Evolutionary conservation across 2,797 vertebrate species (phyloP), one percentile per base, ranked within the genome.

Genomic region (Falco berigora): DNA sequence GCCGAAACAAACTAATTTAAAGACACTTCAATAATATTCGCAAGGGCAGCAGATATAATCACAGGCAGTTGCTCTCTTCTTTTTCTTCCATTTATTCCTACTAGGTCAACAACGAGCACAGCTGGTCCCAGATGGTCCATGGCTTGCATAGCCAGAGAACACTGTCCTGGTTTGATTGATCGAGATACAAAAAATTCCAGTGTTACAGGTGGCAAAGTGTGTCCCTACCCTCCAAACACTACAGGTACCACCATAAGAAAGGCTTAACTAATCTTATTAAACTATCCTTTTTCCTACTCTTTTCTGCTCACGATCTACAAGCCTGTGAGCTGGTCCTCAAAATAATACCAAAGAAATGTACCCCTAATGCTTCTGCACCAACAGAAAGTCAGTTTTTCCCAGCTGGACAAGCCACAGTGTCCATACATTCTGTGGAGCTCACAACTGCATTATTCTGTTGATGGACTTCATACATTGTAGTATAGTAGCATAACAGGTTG

Each of bases 11-110:
- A 88, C 59, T 71, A 52, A 87, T 95, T 77, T 89, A 85, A 96
- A 94, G 92, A 79, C 30, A 77, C 58, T 89, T 89, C 53, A 93
- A 19, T 34, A 71, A 59, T 62, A 76, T 83, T 90, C 7, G 30
- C 76, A 93, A 96, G 34, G 67, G 40, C 63, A 93, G 63, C 59
- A 95, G 84, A 96, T 71, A 94, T 19, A 86, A 78, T 74, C 71
- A 73, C 44, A 85, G 55, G 24, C 83, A 78, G 30, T 90, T 88
- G 52, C 61, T 86, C 52, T 86, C 59, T 55, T 94, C 47, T 84
- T 75, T 92, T 49, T 77, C 67, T 91, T 73, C 50, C 74, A 64
- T 85, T 93, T 89, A 92, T 93, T 94, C 55, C 62, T 88, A 32
- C 56, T 75, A 76, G 80, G 90, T 82, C 90, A 90, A 93, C 73